Percentiles rank a stretch among this genome's conserved stretches.
Evolutionary conservation across 2,888 invertebrate genomes (phyloP).

Genomic region (Sphinx pinastri): DNA sequence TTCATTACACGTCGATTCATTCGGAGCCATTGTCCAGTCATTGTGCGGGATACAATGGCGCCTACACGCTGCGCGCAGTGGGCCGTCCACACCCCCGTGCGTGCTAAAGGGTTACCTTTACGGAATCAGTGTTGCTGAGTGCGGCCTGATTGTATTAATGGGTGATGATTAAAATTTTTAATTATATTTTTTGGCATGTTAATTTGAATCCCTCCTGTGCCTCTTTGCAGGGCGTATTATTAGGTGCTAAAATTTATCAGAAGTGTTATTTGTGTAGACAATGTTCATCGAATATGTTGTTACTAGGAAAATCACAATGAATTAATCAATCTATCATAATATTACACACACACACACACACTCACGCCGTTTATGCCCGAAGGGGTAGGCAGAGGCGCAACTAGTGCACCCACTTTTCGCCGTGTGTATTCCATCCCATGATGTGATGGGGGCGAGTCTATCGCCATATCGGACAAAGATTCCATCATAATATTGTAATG

Average conservation of each 20-base stretch:
- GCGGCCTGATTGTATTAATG: slow-evolving; percentile 15
- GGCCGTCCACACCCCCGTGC: slow-evolving; percentile 58
- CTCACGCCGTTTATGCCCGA: too few relatives aligned
- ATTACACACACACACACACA: too few relatives aligned
- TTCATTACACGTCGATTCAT: slow-evolving; percentile 69
- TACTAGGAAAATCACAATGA: too few relatives aligned
- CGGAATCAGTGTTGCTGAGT: slow-evolving; percentile 8
- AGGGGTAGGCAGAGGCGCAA: too few relatives aligned
- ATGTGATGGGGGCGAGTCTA: too few relatives aligned
- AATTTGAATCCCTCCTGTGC: background rate
- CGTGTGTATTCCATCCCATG: too few relatives aligned
- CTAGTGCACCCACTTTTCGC: too few relatives aligned
- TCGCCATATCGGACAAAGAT: too few relatives aligned
- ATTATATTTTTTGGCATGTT: slow-evolving; percentile 8
- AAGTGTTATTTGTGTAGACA: too few relatives aligned
- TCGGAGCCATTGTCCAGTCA: slow-evolving; percentile 48
- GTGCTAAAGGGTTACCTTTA: slow-evolving; percentile 44
- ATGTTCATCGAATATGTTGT: too few relatives aligned
- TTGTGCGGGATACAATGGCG: slow-evolving; percentile 38
- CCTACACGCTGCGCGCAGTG: slow-evolving; percentile 63
- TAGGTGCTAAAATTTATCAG: background rate
- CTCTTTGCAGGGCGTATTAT: background rate
- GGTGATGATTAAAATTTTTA: slow-evolving; percentile 19
- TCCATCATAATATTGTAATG: too few relatives aligned
- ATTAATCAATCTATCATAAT: too few relatives aligned